Evolutionary conservation across 2,113 vertebrate genomes (phyloP).

Genomic region (Struthidea cinerea): DNA sequence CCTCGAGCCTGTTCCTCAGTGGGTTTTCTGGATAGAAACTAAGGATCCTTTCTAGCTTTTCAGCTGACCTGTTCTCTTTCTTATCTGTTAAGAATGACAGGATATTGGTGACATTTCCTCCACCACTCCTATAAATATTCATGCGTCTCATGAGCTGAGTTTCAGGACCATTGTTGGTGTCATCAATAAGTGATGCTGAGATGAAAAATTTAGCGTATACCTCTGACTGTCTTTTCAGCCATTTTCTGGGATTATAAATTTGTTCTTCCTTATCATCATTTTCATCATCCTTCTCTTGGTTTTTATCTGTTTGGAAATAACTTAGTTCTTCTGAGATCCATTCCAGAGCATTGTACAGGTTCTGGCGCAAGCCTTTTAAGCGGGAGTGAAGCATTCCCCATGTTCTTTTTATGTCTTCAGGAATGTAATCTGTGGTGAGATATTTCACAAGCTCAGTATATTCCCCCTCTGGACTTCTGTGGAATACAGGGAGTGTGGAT

Average conservation of each 20-base stretch:
- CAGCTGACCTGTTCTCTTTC: constrained; percentile 11
- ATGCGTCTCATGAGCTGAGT: constrained; percentile 65
- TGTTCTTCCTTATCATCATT: constrained; percentile 59
- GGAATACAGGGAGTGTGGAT: constrained; percentile 67
- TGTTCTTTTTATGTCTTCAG: constrained; percentile 54
- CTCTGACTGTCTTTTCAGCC: constrained; percentile 68
- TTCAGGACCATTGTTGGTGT: background rate
- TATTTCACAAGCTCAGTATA: constrained; percentile 70
- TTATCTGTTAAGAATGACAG: constrained; percentile 71
- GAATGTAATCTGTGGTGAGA: constrained; percentile 74
- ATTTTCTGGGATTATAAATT: constrained; percentile 66
- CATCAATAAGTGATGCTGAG: background rate
- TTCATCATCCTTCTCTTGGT: constrained; percentile 29
- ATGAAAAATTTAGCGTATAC: constrained; percentile 73
- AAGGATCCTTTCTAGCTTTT: constrained; percentile 67
- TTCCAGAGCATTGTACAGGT: constrained; percentile 73
- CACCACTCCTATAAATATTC: constrained; percentile 72
- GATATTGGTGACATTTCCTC: constrained; percentile 75
- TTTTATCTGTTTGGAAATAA: constrained; percentile 80
- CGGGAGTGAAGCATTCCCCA: constrained; percentile 72
- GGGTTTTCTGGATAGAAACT: constrained; percentile 67
- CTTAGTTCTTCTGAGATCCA: constrained; percentile 81
- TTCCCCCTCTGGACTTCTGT: background rate
- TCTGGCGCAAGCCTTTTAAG: constrained; percentile 69
- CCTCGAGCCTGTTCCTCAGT: constrained; percentile 39